These are phyloP conservation scores for Fukomys damarensis DNA, from an alignment of 2,113 vertebrate species.

Conservation along the genomic window DNA sequence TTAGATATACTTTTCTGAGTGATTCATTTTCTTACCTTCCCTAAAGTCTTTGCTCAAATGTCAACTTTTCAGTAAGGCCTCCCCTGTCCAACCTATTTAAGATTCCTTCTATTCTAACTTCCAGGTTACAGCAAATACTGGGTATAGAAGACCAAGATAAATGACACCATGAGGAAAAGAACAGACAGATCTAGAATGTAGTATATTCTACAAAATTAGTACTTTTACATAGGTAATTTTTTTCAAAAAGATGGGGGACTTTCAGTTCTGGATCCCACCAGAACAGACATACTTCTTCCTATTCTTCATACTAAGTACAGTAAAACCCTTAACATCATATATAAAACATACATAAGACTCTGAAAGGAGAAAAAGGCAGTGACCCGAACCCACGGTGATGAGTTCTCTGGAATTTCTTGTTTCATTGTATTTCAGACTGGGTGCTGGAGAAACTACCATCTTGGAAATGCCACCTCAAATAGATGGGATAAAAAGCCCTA, in stretches of 20 bases:
- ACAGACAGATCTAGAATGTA: slow-evolving; percentile 40
- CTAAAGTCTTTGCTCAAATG: slow-evolving; percentile 52
- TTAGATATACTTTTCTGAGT: neutral
- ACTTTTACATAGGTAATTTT: neutral
- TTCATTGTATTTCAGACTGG: neutral
- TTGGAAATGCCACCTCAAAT: slow-evolving; percentile 30
- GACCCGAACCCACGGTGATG: neutral
- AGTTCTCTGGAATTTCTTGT: slow-evolving; percentile 19
- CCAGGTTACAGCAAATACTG: slow-evolving; percentile 24
- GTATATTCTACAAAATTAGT: neutral
- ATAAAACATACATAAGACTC: slow-evolving; percentile 28
- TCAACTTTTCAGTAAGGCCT: slow-evolving; percentile 30
- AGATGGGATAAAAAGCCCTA: neutral
- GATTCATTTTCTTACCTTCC: slow-evolving; percentile 3
- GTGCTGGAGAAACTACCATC: neutral
- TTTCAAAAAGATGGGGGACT: neutral
- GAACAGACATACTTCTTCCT: slow-evolving; percentile 10
- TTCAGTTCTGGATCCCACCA: slow-evolving; percentile 9
- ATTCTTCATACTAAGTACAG: neutral
- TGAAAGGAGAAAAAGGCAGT: slow-evolving; percentile 31
- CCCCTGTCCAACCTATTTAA: slow-evolving; percentile 45
- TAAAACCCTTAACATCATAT: neutral
- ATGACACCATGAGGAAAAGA: neutral
- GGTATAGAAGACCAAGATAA: slow-evolving; percentile 29
- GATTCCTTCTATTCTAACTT: slow-evolving; percentile 34